Percentiles rank a stretch among this genome's conserved stretches.
phyloP scores from a whole-genome alignment of 2,888 invertebrate genomes.

The Protodeltote pygarga region DNA sequence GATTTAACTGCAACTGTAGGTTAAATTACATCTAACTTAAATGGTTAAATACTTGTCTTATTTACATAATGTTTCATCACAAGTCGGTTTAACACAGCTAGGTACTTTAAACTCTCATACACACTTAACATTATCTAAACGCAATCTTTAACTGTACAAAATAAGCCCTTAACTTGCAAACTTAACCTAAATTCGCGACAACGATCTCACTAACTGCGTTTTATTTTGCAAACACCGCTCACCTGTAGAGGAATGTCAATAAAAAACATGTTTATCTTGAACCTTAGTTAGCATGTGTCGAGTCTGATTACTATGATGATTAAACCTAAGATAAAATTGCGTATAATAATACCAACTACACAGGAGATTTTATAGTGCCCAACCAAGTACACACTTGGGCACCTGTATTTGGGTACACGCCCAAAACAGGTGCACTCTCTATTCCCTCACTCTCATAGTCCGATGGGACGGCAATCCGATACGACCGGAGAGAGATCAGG shows the following conservation, averaged over 20 bases:
- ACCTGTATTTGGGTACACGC: too few relatives aligned
- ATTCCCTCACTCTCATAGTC: too few relatives aligned
- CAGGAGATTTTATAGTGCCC: too few relatives aligned
- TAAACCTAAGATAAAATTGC: too few relatives aligned
- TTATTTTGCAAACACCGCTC: conserved; percentile 12
- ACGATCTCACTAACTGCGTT: conserved; percentile 5
- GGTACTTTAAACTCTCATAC: neutral
- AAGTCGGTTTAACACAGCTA: neutral
- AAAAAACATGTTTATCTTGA: conserved; percentile 23
- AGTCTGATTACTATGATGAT: conserved; percentile 22
- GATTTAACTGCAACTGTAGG: neutral
- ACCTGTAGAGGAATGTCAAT: conserved; percentile 19
- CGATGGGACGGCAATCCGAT: too few relatives aligned
- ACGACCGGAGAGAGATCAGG: too few relatives aligned
- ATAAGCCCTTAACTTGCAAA: conserved; percentile 1
- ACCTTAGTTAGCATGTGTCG: conserved; percentile 7
- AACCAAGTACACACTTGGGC: too few relatives aligned
- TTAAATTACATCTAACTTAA: neutral
- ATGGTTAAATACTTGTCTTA: too few relatives aligned
- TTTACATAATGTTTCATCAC: too few relatives aligned
- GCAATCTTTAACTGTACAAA: conserved; percentile 15
- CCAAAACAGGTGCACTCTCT: too few relatives aligned
- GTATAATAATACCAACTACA: too few relatives aligned
- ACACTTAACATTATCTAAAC: conserved; percentile 7
- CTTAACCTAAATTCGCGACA: conserved; percentile 26